Percentiles rank a stretch among this genome's conserved stretches.
These are phyloP conservation scores for Melanchra persicariae DNA, from an alignment of 2,888 invertebrate species.

Conservation along the genomic window DNA sequence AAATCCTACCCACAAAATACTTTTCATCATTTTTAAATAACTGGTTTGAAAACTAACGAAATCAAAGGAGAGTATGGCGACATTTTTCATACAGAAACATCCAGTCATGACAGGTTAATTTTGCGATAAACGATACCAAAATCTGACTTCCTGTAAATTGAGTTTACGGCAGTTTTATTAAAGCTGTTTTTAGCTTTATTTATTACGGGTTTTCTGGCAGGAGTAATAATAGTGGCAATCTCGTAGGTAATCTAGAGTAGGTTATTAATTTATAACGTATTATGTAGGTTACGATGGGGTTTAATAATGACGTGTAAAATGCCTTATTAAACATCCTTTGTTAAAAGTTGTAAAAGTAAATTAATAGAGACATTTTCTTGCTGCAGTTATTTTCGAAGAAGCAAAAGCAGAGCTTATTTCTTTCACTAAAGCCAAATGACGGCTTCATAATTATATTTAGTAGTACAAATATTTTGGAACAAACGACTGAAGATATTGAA, in stretches of 20 bases:
- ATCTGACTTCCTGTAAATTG: constrained; percentile 57
- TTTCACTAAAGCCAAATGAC: constrained; percentile 1
- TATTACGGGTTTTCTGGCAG: not conserved
- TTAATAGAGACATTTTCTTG: not conserved
- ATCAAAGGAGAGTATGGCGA: constrained; percentile 28
- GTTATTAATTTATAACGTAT: constrained; percentile 24
- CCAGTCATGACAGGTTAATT: constrained; percentile 75
- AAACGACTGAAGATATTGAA: constrained; percentile 38
- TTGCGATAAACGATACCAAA: constrained; percentile 66
- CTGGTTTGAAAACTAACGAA: constrained; percentile 41
- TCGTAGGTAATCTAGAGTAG: constrained; percentile 20
- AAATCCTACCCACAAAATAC: not conserved
- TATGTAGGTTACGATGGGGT: not conserved
- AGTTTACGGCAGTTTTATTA: constrained; percentile 58
- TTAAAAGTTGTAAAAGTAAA: not conserved
- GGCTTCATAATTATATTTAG: not conserved
- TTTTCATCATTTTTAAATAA: constrained; percentile 31
- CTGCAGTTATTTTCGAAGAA: not conserved
- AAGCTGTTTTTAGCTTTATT: constrained; percentile 22
- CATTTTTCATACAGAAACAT: constrained; percentile 66
- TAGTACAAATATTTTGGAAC: constrained; percentile 37
- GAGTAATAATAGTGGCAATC: constrained; percentile 12
- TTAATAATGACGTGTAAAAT: not conserved
- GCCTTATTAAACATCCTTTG: not conserved
- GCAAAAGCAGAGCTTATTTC: not conserved